phyloP scores from a whole-genome alignment of 2,888 invertebrate genomes.

The Sphaerophoria taeniata region DNA sequence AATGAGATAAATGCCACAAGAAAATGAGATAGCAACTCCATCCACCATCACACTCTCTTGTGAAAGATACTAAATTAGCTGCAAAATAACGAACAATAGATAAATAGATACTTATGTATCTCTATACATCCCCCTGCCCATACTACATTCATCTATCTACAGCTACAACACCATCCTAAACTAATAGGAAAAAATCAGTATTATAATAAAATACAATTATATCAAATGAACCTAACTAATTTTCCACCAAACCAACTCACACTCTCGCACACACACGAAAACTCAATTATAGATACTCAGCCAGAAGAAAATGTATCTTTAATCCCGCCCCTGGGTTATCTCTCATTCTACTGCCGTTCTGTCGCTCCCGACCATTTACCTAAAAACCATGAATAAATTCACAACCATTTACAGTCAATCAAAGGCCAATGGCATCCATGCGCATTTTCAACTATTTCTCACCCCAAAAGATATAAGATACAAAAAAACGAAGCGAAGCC shows the following conservation, averaged over 20 bases:
- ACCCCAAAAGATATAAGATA: conserved; percentile 57
- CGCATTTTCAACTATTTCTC: conserved; percentile 53
- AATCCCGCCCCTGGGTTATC: conserved; percentile 60
- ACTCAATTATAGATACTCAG: background rate
- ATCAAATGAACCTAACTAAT: conserved; percentile 75
- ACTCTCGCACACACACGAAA: background rate
- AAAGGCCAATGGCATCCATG: conserved; percentile 69
- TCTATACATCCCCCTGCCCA: conserved; percentile 52
- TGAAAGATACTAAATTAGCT: conserved; percentile 58
- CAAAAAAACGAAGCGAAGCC: conserved; percentile 41
- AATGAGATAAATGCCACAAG: conserved; percentile 73
- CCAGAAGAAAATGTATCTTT: conserved; percentile 24
- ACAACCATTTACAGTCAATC: conserved; percentile 66
- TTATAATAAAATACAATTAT: conserved; percentile 77
- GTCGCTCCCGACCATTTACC: no score
- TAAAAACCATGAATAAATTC: conserved; percentile 32
- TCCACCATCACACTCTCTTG: conserved; percentile 7
- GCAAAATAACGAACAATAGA: conserved; percentile 70
- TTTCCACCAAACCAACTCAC: conserved; percentile 48
- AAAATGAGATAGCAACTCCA: conserved; percentile 72
- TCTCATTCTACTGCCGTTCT: conserved; percentile 17
- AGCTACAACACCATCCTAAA: conserved; percentile 51
- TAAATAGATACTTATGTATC: conserved; percentile 73
- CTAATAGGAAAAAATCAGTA: conserved; percentile 72
- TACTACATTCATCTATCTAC: background rate